Evolutionary conservation across 2,888 invertebrate species (phyloP).

Genomic region (Melanargia galathea): DNA sequence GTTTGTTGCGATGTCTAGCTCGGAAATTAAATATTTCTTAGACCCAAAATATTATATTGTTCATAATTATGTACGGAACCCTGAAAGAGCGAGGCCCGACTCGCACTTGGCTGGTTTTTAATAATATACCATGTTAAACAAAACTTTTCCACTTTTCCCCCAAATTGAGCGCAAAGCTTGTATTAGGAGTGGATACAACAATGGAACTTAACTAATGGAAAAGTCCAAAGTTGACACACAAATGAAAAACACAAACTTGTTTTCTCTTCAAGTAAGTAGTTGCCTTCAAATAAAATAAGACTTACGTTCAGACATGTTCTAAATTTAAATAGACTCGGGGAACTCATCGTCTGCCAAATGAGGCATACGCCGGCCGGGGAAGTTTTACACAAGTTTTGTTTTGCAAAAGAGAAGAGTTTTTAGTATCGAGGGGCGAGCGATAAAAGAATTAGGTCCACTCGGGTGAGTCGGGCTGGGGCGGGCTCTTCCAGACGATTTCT

Average conservation of each 20-base stretch:
- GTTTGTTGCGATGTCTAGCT: no score
- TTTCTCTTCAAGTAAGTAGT: neutral
- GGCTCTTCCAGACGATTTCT: conserved; percentile 19
- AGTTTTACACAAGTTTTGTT: conserved; percentile 52
- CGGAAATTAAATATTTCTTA: no score
- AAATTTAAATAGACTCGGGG: conserved; percentile 53
- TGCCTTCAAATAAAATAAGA: neutral
- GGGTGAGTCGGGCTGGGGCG: conserved; percentile 25
- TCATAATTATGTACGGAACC: no score
- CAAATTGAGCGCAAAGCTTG: no score
- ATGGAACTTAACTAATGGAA: neutral
- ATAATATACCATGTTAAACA: no score
- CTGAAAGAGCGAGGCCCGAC: no score
- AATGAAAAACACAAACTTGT: neutral
- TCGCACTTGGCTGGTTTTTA: no score
- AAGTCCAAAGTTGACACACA: neutral
- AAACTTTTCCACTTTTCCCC: no score
- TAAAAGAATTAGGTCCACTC: conserved; percentile 43
- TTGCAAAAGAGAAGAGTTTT: conserved; percentile 47
- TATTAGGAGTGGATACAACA: no score
- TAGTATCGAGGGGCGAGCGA: conserved; percentile 43
- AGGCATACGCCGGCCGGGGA: conserved; percentile 49
- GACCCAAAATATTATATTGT: no score
- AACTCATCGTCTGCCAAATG: conserved; percentile 55
- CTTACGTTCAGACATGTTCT: conserved; percentile 43